Evolutionary conservation across 2,888 invertebrate genomes (phyloP).

Genomic region (Tethea ocularis): DNA sequence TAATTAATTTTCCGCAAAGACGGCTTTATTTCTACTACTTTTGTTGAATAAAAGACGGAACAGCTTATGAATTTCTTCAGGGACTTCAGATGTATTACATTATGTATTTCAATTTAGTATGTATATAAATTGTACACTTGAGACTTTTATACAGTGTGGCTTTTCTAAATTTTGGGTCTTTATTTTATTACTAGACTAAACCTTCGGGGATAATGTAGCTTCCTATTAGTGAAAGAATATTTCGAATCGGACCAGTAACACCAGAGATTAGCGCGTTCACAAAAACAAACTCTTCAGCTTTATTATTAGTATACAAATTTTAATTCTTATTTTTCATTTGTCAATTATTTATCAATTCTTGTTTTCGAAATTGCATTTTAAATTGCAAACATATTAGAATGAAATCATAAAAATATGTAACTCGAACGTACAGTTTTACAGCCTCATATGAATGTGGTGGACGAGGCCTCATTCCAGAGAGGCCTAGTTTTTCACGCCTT

Average conservation of each 20-base stretch:
- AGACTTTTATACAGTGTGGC: background rate
- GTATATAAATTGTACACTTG: background rate
- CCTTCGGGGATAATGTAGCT: too few relatives aligned
- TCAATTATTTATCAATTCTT: background rate
- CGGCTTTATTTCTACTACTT: background rate
- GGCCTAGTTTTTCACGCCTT: background rate
- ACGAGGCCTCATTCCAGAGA: background rate
- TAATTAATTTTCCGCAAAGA: background rate
- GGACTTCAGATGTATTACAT: background rate
- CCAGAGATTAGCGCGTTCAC: too few relatives aligned
- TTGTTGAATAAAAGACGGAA: background rate
- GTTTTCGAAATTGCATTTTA: background rate
- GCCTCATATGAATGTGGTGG: background rate
- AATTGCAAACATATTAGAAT: background rate
- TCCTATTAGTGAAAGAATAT: too few relatives aligned
- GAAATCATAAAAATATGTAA: background rate
- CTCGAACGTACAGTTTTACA: background rate
- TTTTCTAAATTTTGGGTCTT: background rate
- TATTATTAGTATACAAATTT: background rate
- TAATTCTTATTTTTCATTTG: too few relatives aligned
- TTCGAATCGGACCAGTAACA: too few relatives aligned
- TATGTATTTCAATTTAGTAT: constrained; percentile 5
- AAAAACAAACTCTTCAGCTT: too few relatives aligned
- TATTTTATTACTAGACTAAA: too few relatives aligned
- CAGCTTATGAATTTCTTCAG: background rate